phyloP scores from a whole-genome alignment of 2,888 invertebrate species.

The Antheraea assamensis region DNA sequence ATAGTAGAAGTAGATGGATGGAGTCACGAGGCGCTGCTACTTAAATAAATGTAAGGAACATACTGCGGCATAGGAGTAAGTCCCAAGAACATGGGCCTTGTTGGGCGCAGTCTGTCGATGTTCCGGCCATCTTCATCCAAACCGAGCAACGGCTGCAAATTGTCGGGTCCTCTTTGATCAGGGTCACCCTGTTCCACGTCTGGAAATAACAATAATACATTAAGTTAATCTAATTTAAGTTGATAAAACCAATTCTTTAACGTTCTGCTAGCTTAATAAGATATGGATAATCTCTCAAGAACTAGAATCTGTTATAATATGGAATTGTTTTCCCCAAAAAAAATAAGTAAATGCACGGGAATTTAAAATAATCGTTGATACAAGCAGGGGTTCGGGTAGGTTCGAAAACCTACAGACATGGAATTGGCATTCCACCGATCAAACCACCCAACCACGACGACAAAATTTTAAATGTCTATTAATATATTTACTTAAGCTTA shows the following conservation, averaged over 20 bases:
- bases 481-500: too few relatives aligned
- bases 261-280: background rate
- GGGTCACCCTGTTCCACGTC: slow-evolving; percentile 50
- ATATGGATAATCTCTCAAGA: background rate
- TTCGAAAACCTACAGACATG: too few relatives aligned
- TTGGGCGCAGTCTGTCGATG: slow-evolving; percentile 32
- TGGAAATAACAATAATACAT: slow-evolving; percentile 29
- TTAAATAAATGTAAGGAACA: slow-evolving; percentile 18
- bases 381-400: too few relatives aligned
- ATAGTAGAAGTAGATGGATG: too few relatives aligned
- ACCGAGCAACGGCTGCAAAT: slow-evolving; percentile 43
- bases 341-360: background rate
- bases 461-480: too few relatives aligned
- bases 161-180: slow-evolving; percentile 35
- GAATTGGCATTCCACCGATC: too few relatives aligned
- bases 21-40: too few relatives aligned
- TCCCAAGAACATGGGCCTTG: slow-evolving; percentile 39
- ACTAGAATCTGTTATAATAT: background rate
- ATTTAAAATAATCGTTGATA: too few relatives aligned
- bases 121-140: slow-evolving; percentile 24
- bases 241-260: background rate
- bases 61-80: slow-evolving; percentile 36
- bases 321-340: background rate
- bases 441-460: too few relatives aligned
- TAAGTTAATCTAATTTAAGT: background rate